These are phyloP conservation scores for Unio pictorum DNA, from an alignment of 2,888 invertebrate species.

Conservation along the genomic window DNA sequence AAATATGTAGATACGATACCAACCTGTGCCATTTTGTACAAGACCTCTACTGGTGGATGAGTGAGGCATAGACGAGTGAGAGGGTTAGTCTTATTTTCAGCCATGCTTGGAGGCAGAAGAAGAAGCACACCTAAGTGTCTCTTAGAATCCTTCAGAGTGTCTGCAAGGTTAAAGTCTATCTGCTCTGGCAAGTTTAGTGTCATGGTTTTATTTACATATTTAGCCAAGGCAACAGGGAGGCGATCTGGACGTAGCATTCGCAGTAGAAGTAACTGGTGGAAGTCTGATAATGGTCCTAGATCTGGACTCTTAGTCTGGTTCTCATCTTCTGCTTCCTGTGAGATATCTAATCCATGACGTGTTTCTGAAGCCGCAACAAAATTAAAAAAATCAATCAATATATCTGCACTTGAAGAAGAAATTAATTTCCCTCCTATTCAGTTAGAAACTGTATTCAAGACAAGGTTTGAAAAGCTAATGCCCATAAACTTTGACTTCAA, in stretches of 20 bases:
- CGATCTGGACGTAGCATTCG: slow-evolving; percentile 70
- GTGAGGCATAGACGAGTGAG: slow-evolving; percentile 54
- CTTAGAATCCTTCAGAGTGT: slow-evolving; percentile 49
- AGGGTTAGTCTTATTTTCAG: slow-evolving; percentile 36
- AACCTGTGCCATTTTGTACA: slow-evolving; percentile 59
- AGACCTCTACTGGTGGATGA: slow-evolving; percentile 51
- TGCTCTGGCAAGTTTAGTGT: slow-evolving; percentile 52
- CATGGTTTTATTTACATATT: slow-evolving; percentile 62
- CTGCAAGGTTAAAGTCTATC: slow-evolving; percentile 48
- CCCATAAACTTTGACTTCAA: too few species aligned
- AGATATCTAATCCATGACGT: slow-evolving; percentile 37
- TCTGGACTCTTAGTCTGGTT: slow-evolving; percentile 46
- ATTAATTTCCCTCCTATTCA: too few species aligned
- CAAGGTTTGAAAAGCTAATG: too few species aligned
- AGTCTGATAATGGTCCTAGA: slow-evolving; percentile 59
- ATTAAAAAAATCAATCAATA: too few species aligned
- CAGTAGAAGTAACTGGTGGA: slow-evolving; percentile 68
- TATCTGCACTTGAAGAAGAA: too few species aligned
- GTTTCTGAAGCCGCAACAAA: slow-evolving; percentile 24
- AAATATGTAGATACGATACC: not conserved
- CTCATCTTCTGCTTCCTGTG: slow-evolving; percentile 33
- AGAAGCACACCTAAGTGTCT: slow-evolving; percentile 62
- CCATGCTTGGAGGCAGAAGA: slow-evolving; percentile 55
- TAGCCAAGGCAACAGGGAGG: slow-evolving; percentile 60
- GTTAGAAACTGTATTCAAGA: too few species aligned